Base-by-base conservation (phyloP, 2,113 vertebrate genomes). In the Microtus ochrogaster region DNA sequence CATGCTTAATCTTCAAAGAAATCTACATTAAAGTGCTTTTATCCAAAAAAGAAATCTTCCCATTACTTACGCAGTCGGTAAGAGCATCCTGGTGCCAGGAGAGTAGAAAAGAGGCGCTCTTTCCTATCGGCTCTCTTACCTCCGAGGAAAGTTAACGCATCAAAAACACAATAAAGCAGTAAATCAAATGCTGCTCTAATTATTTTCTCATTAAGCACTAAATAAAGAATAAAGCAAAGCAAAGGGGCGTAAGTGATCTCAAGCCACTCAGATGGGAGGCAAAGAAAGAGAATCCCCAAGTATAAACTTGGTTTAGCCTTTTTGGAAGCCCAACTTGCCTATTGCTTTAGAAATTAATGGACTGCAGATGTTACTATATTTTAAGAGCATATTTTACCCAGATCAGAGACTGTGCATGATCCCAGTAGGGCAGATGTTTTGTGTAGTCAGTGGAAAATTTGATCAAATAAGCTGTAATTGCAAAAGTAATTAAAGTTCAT, bases 401-500 rank as follows among this genome's bases (percentile, higher is more conserved):
- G 92, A 98, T 93, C 95, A 98, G 97, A 97, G 94, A 96, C 82
- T 65, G 65, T 65, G 65, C 36, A 85, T 61, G 79, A 68, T 97
- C 96, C 96, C 95, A 97, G 58, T 83, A 98, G 94, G 96, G 94
- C 96, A 98, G 97, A 98, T 98, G 96, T 96, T 98, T 93, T 94
- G 92, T 98, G 89, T 94, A 98, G 97, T 61, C 97, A 97, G 94
- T 97, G 98, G 98, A 98, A 98, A 98, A 97, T 96, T 98, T 94
- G 92, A 96, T 97, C 97, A 97, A 98, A 98, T 94, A 97, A 90
- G 66, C 91, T 98, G 55, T 97, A 98, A 98, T 98, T 98, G 95
- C 90, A 97, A 68, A 98, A 97, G 96, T 98, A 98, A 98, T 98
- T 98, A 98, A 98, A 98, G 96, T 94, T 98, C 95, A 98, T 98